Evolutionary conservation across 2,888 invertebrate species (phyloP).

Genomic region (Luperina nickerlii): DNA sequence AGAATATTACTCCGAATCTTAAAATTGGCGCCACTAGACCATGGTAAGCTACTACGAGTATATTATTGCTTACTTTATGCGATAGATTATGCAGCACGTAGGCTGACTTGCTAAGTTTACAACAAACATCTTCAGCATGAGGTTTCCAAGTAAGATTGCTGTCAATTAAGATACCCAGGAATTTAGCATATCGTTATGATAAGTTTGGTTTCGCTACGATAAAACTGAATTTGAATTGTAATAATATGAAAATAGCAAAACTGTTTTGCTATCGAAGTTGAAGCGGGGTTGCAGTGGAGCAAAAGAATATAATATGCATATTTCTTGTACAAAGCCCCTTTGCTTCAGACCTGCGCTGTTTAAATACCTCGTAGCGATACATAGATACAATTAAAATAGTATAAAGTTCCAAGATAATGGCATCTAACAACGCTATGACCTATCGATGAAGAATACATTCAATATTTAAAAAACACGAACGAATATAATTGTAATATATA

Average conservation of each 20-base stretch:
- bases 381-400: background rate
- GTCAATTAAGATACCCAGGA: too few relatives aligned
- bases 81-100: too few relatives aligned
- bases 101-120: too few relatives aligned
- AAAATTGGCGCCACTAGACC: too few relatives aligned
- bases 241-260: slow-evolving; percentile 30
- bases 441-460: background rate
- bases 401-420: background rate
- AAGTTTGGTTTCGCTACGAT: background rate
- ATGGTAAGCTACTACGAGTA: too few relatives aligned
- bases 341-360: background rate
- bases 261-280: background rate
- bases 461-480: background rate
- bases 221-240: slow-evolving; percentile 22
- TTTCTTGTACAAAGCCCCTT: slow-evolving; percentile 6
- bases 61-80: too few relatives aligned
- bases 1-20: too few relatives aligned
- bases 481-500: too few relatives aligned
- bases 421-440: background rate
- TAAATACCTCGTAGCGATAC: background rate
- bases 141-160: too few relatives aligned
- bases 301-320: slow-evolving; percentile 1
- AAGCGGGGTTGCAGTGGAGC: background rate
- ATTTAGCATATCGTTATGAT: background rate
- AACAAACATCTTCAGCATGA: too few relatives aligned